Evolutionary conservation across 2,888 invertebrate species (phyloP).

Genomic region (Leucozona laternaria): DNA sequence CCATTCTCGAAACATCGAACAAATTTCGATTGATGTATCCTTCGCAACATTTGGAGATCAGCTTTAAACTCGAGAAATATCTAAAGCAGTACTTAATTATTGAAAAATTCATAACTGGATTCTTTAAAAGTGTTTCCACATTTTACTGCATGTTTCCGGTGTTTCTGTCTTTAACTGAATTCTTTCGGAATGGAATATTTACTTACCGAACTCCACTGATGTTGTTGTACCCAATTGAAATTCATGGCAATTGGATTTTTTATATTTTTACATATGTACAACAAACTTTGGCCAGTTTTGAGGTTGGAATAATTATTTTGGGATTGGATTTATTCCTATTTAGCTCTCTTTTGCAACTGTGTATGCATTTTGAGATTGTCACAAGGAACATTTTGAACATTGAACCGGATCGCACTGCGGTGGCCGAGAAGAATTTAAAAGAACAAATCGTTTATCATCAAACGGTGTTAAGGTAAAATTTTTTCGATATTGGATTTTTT

Average conservation of each 20-base stretch:
- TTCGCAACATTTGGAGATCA: background rate
- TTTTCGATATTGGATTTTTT: background rate
- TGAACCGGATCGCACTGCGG: conserved; percentile 4
- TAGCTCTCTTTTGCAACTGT: background rate
- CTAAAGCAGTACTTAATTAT: background rate
- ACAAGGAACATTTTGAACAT: conserved; percentile 40
- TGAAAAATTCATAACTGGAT: background rate
- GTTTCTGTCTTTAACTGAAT: background rate
- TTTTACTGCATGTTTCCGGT: background rate
- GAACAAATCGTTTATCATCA: conserved; percentile 25
- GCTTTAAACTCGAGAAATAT: background rate
- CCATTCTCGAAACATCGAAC: background rate
- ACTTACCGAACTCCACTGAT: background rate
- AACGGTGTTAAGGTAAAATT: conserved; percentile 3
- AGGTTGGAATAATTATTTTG: background rate
- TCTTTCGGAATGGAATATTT: background rate
- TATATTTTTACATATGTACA: background rate
- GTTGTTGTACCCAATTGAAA: background rate
- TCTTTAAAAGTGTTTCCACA: background rate
- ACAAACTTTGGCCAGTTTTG: background rate
- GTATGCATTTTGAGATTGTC: conserved; percentile 57
- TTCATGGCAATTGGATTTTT: background rate
- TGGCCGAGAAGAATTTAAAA: background rate
- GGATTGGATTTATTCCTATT: conserved; percentile 1
- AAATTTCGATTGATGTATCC: background rate